A percentile compares a stretch with the other conserved stretches of the same genome.
phyloP scores from a whole-genome alignment of 2,797 vertebrate genomes.

The Molossus molossus region DNA sequence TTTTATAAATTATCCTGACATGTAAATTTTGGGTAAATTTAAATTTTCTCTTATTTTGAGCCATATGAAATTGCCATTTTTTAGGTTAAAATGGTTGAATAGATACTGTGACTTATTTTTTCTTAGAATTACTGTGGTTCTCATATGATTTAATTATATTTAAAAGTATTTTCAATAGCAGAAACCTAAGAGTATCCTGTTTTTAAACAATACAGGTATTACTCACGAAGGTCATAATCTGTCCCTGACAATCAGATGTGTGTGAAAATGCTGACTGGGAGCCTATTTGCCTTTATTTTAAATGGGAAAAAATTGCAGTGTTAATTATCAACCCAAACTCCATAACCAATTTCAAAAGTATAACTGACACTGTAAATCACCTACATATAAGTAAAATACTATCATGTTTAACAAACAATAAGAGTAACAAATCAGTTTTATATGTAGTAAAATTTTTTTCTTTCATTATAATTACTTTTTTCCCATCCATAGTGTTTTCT shows the following conservation, averaged over 20 bases:
- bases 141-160: conserved; percentile 13
- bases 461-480: conserved; percentile 1
- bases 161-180: conserved; percentile 42
- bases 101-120: neutral
- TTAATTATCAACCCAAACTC: neutral
- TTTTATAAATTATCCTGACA: conserved; percentile 61
- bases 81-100: neutral
- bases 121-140: neutral
- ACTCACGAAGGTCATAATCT: conserved; percentile 4
- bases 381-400: neutral
- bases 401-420: neutral
- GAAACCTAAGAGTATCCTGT: neutral
- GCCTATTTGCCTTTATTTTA: conserved; percentile 48
- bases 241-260: conserved; percentile 21
- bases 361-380: neutral
- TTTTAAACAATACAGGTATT: conserved; percentile 15
- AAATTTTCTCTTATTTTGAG: conserved; percentile 41
- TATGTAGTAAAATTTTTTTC: conserved; percentile 4
- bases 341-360: conserved; percentile 21
- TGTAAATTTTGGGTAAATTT: conserved; percentile 53
- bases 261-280: conserved; percentile 17
- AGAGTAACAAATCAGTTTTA: conserved; percentile 6
- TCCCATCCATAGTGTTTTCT: neutral
- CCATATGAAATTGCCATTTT: conserved; percentile 45
- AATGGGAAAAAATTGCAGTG: neutral